Conservation (phyloP, 2,113 vertebrate species). For the Platichthys stellatus region DNA sequence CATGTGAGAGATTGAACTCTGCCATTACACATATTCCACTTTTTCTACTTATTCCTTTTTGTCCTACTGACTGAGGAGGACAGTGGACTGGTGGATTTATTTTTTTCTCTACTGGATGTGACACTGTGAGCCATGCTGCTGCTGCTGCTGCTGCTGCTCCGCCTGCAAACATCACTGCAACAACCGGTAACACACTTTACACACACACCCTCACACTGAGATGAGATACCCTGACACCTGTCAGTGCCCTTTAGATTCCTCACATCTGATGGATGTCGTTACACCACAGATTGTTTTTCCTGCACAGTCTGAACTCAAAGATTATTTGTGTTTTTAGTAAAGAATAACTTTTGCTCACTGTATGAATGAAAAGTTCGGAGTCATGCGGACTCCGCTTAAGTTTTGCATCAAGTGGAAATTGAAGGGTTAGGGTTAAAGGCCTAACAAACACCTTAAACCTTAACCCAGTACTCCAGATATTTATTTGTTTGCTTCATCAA, state of each 20-base stretch:
- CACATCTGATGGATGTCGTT: not conserved
- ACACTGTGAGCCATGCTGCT: constrained; percentile 54
- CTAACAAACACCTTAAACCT: not conserved
- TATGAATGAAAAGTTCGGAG: not conserved
- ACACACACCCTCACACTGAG: not conserved
- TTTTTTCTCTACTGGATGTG: constrained; percentile 33
- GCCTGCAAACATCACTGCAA: constrained; percentile 49
- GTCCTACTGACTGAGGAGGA: not conserved
- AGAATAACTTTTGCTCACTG: too few relatives aligned
- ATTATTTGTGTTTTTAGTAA: not conserved
- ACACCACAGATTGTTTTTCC: not conserved
- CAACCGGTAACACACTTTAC: constrained; percentile 59
- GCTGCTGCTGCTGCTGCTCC: constrained; percentile 42
- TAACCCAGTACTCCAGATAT: too few relatives aligned
- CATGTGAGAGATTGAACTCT: not conserved
- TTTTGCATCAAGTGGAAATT: not conserved
- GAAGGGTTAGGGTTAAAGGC: not conserved
- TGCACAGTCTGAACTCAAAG: not conserved
- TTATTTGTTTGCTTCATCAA: too few relatives aligned
- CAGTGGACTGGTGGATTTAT: constrained; percentile 11
- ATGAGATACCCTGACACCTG: not conserved
- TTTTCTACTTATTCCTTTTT: not conserved
- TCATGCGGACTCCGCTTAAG: not conserved
- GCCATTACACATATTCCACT: not conserved
- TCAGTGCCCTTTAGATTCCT: not conserved